Percentiles rank a stretch among this genome's conserved stretches.
These are phyloP conservation scores for Torymus texanus DNA, from an alignment of 2,888 invertebrate genomes.

Conservation along the genomic window DNA sequence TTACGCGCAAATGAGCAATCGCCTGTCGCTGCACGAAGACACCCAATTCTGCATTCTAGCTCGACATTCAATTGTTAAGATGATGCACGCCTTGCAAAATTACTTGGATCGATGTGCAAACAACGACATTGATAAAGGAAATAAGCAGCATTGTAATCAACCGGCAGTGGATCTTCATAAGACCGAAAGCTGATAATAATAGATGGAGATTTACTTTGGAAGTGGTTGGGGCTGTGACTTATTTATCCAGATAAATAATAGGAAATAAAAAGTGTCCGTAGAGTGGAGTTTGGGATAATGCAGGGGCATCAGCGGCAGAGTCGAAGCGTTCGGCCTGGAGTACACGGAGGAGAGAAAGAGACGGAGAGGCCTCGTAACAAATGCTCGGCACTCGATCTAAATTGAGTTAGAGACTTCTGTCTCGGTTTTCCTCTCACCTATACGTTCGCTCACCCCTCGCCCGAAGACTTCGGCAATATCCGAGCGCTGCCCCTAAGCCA, in stretches of 20 bases:
- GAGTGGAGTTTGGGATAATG: slow-evolving; percentile 61
- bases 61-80: neutral
- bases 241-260: slow-evolving; percentile 75
- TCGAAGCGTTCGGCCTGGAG: neutral
- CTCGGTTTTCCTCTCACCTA: slow-evolving; percentile 52
- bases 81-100: neutral
- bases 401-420: slow-evolving; percentile 73
- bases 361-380: slow-evolving; percentile 69
- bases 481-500: slow-evolving; percentile 58
- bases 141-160: neutral
- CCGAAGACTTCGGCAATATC: slow-evolving; percentile 59
- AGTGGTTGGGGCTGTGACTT: slow-evolving; percentile 58
- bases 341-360: slow-evolving; percentile 6
- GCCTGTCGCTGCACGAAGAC: neutral
- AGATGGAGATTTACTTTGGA: neutral
- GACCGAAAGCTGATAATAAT: neutral
- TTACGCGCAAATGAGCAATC: slow-evolving; percentile 24
- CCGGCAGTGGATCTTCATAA: neutral
- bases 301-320: slow-evolving; percentile 16
- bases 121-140: too few relatives aligned
- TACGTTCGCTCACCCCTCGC: slow-evolving; percentile 50
- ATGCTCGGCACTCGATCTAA: slow-evolving; percentile 76
- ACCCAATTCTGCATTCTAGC: neutral
- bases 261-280: slow-evolving; percentile 69
- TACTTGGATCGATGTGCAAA: too few relatives aligned